A percentile compares a stretch with the other conserved stretches of the same genome.
phyloP scores from a whole-genome alignment of 2,797 vertebrate species.

The Protonibea diacanthus region DNA sequence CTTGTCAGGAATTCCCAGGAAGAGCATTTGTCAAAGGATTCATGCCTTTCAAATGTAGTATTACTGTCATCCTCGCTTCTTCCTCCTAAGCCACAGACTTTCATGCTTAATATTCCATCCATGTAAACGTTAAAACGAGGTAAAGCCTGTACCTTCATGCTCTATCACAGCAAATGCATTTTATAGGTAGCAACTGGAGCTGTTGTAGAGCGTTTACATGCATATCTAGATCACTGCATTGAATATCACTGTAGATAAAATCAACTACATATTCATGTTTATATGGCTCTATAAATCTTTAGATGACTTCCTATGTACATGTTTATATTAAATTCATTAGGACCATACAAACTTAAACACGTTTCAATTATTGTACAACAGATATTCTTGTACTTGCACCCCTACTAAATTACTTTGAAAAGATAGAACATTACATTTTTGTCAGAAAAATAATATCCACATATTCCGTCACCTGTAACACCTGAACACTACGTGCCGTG shows the following conservation, averaged over 20 bases:
- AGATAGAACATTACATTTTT: no score
- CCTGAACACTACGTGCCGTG: no score
- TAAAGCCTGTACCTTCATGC: constrained; percentile 24
- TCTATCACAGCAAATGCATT: constrained; percentile 33
- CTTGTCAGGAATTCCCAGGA: constrained; percentile 43
- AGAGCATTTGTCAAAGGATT: constrained; percentile 61
- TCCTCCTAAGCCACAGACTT: constrained; percentile 27
- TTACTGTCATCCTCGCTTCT: constrained; percentile 36
- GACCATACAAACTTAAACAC: not conserved
- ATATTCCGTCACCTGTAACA: no score
- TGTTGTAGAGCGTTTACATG: not conserved
- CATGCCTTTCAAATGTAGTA: constrained; percentile 55
- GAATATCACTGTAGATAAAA: constrained; percentile 15
- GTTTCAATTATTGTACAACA: no score
- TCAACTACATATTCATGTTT: not conserved
- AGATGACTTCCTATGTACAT: not conserved
- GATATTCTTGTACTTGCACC: no score
- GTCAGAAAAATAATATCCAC: no score
- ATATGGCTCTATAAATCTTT: not conserved
- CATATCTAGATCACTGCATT: not conserved
- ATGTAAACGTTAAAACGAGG: constrained; percentile 42
- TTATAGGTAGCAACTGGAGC: constrained; percentile 1
- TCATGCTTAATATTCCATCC: constrained; percentile 57
- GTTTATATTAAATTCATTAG: not conserved
- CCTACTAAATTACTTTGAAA: no score